Base-by-base conservation (phyloP, 2,797 vertebrate species). In the Adelosebastes latens region DNA sequence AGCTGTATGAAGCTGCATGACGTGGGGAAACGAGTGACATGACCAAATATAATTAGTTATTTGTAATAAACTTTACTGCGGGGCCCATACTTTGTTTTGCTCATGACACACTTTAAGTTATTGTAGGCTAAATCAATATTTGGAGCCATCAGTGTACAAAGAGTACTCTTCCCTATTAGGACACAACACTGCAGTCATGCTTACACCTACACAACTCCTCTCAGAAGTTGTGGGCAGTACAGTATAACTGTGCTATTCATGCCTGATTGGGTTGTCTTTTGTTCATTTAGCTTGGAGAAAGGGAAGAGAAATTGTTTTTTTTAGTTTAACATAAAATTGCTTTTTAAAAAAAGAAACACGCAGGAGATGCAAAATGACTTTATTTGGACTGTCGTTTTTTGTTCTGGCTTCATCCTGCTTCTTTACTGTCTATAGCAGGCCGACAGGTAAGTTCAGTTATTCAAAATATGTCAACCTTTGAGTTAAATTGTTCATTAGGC, bases 121-220 rank as follows among this genome's bases (percentile, higher is more conserved):
- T 64, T 71, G 75, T 39, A 13, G 86, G 61, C 39, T 61, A 39
- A 90, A 92, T 94, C 92, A 93, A 94, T 94, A 94, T 89, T 91
- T 93, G 83, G 32, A 76, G 46, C 10, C n/a, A 59, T 66, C 34
- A 22, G 77, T 72, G 88, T 72, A 87, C 90, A 91, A 82, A 93
- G 72, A 81, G 91, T 77, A 62, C 83, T 62, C 46, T 59, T 58
- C 29, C 29, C 52, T 79, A 16, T 55, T 73, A 63, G 80, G 74
- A 87, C 87, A 90, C 49, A 75, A 77, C 68, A 61, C 22, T n/a
- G 42, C 58, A 76, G 64, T 65, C 64, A 72, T 52, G 20, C 85
- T 13, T 72, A 75, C 36, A 65, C 34, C 25, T 25, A 42, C 52
- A 82, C 53, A 52, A 36, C 64, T 72, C 11, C 6, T 36, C 32